Evolutionary conservation across 1,140 invertebrate species (phyloP), one percentile per base, ranked within the genome.

Genomic region (Melitaea cinxia): DNA sequence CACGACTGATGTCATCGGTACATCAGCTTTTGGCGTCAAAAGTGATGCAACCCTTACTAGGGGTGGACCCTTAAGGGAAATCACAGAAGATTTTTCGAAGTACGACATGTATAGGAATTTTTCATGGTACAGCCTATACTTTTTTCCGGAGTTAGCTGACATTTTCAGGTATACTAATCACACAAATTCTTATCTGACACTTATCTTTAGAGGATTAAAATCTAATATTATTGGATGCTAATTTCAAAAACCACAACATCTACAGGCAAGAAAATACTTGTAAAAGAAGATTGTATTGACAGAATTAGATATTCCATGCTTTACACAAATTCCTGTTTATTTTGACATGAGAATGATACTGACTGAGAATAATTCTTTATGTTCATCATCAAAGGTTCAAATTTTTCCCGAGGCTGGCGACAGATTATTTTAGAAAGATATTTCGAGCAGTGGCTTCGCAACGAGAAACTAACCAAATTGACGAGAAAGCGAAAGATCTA

Each of bases 11-110:
- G 80, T 92, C 0, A 91, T 93, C 47, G 92, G 88, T 1, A 85
- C 84, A 0, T 84, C 85, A 28, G 92, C 91, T 0, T 93, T 94
- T 78, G 93, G 93, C 1, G 65, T 93, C 2, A 76, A 92, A 33
- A 59, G 61, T 19, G 52, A 78, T 9, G 58, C 73, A 0, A 73
- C 74, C 3, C 30, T 70, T 5, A 73, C 65, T 0, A 65, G 68
- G 4, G 26, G 56, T 4, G 65, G 61, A n/a, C 63, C 57, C 10
- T 24, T 76, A 0, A 54, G 71, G 2, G 33, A 24, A 2, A 49
- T 73, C 1, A 70, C 70, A 0, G 54, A 58, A 12, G 59, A 54
- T 0, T 65, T 73, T 5, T 68, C 68, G 65, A 52, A 56, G n/a
- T 73, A 47, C 24, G 59, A 35, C 49, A 9, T 49, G 0, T 39